phyloP scores from a whole-genome alignment of 2,113 vertebrate species.

The Alces alces region DNA sequence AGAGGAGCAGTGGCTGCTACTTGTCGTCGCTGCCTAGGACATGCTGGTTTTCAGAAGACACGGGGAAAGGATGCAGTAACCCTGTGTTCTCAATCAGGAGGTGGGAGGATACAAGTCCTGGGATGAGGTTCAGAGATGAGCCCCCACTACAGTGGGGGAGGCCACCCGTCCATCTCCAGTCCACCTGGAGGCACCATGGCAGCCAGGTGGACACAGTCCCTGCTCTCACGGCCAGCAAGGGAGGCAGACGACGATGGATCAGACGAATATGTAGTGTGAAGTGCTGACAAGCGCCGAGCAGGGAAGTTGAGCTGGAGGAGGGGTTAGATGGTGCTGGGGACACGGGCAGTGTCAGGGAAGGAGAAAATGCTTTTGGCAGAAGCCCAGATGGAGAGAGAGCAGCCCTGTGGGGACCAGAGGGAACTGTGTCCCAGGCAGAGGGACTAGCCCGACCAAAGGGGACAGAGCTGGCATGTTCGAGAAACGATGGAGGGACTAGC shows the following conservation, averaged over 20 bases:
- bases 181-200: background rate
- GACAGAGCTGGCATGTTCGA: fast-evolving
- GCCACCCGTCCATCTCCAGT: background rate
- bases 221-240: background rate
- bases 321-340: fast-evolving
- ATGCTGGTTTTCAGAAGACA: background rate
- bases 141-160: background rate
- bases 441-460: background rate
- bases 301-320: background rate
- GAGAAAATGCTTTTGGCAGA: background rate
- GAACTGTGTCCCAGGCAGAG: background rate
- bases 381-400: background rate
- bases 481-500: fast-evolving
- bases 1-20: too few species aligned
- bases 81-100: background rate
- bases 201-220: background rate
- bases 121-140: background rate
- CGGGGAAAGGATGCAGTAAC: fast-evolving
- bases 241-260: fast-evolving
- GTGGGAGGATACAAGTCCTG: background rate
- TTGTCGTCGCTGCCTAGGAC: background rate
- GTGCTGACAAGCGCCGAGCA: fast-evolving
- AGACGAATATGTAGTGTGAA: background rate
- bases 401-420: background rate
- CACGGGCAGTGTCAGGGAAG: background rate